phyloP scores from a whole-genome alignment of 1,140 invertebrate genomes.

The Hylyphantes graminicola region DNA sequence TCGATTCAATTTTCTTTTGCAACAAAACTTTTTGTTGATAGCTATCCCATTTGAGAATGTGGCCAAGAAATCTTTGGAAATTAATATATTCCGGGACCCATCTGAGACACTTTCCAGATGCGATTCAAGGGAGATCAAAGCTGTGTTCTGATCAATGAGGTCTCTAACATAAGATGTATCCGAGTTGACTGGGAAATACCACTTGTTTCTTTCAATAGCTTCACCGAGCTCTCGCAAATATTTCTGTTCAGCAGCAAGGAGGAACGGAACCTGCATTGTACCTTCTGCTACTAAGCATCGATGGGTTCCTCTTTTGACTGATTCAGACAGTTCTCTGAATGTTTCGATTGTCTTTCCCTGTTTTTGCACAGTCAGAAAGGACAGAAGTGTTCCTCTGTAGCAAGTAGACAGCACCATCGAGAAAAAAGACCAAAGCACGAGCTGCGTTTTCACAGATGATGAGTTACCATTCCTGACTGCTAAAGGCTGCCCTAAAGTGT shows the following conservation, averaged over 20 bases:
- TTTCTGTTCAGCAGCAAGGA: not conserved
- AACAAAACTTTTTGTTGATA: too few relatives aligned
- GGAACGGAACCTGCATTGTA: not conserved
- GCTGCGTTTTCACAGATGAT: not conserved
- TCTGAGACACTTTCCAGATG: too few relatives aligned
- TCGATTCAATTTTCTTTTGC: too few relatives aligned
- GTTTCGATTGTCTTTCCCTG: not conserved
- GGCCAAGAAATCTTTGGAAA: too few relatives aligned
- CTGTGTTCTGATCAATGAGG: too few relatives aligned
- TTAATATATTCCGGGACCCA: too few relatives aligned
- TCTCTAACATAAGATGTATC: too few relatives aligned
- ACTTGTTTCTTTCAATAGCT: conserved; percentile 5
- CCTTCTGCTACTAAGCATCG: conserved; percentile 1
- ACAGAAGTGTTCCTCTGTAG: conserved; percentile 14
- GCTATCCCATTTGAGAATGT: too few relatives aligned
- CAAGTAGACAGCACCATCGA: not conserved
- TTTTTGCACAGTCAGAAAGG: conserved; percentile 5
- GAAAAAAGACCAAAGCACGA: not conserved
- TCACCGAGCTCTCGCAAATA: not conserved
- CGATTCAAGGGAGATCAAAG: too few relatives aligned
- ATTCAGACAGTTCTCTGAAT: not conserved
- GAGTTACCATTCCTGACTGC: not conserved
- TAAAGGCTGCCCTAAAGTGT: not conserved
- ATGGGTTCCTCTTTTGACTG: not conserved
- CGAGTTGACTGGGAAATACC: not conserved